phyloP scores from a whole-genome alignment of 2,888 invertebrate genomes.

The Habrosyne pyritoides region DNA sequence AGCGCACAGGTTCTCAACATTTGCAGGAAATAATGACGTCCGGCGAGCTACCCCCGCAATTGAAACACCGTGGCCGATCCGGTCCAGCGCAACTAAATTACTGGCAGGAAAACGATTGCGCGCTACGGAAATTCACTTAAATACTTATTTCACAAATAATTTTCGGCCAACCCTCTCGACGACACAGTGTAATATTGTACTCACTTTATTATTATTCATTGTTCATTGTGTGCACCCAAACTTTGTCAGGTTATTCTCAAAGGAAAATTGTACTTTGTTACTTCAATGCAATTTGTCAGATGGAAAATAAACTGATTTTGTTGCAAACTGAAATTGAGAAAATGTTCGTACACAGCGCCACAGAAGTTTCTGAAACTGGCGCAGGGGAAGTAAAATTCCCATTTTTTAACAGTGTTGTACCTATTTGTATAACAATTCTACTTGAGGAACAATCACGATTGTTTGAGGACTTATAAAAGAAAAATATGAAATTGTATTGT shows the following conservation, averaged over 20 bases:
- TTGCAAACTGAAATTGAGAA: constrained; percentile 79
- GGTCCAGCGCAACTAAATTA: constrained; percentile 53
- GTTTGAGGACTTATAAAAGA: background rate
- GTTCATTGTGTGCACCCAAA: constrained; percentile 50
- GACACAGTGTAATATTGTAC: background rate
- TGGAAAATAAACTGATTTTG: constrained; percentile 78
- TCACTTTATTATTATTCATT: constrained; percentile 17
- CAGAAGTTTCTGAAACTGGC: constrained; percentile 56
- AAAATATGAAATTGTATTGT: background rate
- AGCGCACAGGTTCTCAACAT: constrained; percentile 25
- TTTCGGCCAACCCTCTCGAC: constrained; percentile 15
- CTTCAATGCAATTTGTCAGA: constrained; percentile 75
- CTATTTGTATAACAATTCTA: constrained; percentile 6
- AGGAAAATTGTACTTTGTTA: constrained; percentile 71
- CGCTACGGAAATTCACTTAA: constrained; percentile 59
- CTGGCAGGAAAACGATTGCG: constrained; percentile 60
- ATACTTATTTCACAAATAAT: constrained; percentile 49
- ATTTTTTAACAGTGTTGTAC: constrained; percentile 45
- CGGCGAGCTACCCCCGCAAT: constrained; percentile 56
- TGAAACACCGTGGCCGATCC: constrained; percentile 59
- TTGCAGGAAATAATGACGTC: constrained; percentile 72
- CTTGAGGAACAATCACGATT: constrained; percentile 3
- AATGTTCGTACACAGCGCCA: constrained; percentile 60
- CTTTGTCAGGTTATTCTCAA: constrained; percentile 65
- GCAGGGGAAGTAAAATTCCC: constrained; percentile 50